Base-by-base conservation (phyloP, 2,113 vertebrate genomes). In the Apus apus region DNA sequence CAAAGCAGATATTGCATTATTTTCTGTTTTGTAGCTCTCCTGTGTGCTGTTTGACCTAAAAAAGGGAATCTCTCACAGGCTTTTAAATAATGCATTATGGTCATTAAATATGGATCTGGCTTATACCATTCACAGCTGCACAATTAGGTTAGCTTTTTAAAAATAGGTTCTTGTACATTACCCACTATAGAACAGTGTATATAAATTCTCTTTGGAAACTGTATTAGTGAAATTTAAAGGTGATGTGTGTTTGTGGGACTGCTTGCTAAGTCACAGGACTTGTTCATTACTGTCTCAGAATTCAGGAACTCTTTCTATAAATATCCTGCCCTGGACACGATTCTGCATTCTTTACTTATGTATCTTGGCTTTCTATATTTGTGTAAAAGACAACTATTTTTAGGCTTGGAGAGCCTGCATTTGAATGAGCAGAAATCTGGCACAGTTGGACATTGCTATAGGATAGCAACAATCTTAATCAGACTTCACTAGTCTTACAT, bases 61-160 rank as follows among this genome's bases (percentile, higher is more conserved):
- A 97, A 96, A 80, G 74, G 76, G 85, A 96, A 86, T 96, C 74
- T 97, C 97, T 96, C 87, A 50, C 68, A 90, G 94, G 89, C 68
- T 84, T 94, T 97, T 98, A 97, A 98, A 98, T 98, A 98, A 98
- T 98, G 85, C 91, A 98, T 90, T 82, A 74, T 4, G 97, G 89
- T 96, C 92, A 98, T 98, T 97, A 98, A 97, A 97, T 98, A 98
- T 98, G 98, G 98, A 98, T 97, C 95, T 75, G 71, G 81, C 66
- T 97, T 96, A 91, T 97, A 96, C 86, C 96, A 97, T 96, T 96
- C 71, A 96, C 97, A 94, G 93, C 84, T 97, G 79, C 13, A 53
- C 83, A 98, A 93, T 96, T 97, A 97, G 76, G 54, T 92, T 94
- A 95, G 74, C 80, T 92, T 83, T 93, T 89, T 71, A 85, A 96